These are phyloP conservation scores for Hiodon tergisus DNA, from an alignment of 2,113 vertebrate genomes.

Conservation along the genomic window DNA sequence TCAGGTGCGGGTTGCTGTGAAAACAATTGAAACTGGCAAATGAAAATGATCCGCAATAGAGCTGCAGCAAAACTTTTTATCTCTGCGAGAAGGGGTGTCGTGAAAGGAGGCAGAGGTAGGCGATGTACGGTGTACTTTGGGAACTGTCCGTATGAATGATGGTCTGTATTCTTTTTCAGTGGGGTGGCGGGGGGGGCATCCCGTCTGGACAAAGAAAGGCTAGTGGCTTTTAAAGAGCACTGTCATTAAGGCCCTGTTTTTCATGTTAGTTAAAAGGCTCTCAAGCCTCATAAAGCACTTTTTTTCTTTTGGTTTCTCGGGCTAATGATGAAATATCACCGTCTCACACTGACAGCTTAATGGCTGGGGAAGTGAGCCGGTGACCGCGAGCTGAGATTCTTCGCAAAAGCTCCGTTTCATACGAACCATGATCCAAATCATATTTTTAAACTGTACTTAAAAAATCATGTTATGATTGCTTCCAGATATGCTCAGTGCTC, in stretches of 20 bases:
- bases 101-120: not conserved
- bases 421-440: constrained; percentile 27
- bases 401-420: constrained; percentile 19
- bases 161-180: constrained; percentile 8
- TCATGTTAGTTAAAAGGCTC: constrained; percentile 53
- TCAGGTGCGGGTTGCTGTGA: not conserved
- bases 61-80: not conserved
- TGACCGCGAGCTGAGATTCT: constrained; percentile 50
- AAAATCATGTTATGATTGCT: constrained; percentile 39
- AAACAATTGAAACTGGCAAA: not conserved
- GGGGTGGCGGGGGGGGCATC: not conserved
- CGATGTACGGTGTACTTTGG: not conserved
- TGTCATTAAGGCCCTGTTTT: constrained; percentile 39
- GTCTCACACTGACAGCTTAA: constrained; percentile 61
- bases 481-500: constrained; percentile 18
- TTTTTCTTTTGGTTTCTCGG: constrained; percentile 40
- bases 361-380: constrained; percentile 53
- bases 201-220: constrained; percentile 7
- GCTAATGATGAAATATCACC: constrained; percentile 51
- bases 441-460: constrained; percentile 34
- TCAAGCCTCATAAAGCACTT: constrained; percentile 50
- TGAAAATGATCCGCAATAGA: not conserved
- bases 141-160: not conserved
- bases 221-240: constrained; percentile 15
- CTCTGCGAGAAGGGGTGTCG: constrained; percentile 24